Evolutionary conservation across 2,797 vertebrate species (phyloP).

Genomic region (Oreochromis grahami): DNA sequence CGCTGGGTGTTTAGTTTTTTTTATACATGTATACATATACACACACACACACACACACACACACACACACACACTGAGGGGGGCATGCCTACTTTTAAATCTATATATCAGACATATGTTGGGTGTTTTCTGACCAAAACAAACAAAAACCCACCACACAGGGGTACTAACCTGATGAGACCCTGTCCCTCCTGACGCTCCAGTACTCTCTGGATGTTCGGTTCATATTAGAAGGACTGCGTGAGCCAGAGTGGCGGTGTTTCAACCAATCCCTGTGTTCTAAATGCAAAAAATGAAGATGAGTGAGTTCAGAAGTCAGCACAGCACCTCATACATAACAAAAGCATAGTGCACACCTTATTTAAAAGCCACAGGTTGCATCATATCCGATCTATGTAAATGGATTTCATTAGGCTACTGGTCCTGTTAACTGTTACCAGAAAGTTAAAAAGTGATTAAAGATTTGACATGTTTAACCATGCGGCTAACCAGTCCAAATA

Average conservation of each 20-base stretch:
- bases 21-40: no score
- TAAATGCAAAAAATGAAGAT: background rate
- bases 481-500: background rate
- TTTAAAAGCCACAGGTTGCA: background rate
- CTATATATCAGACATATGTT: background rate
- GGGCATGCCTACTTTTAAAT: no score
- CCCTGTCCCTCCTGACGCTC: background rate
- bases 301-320: background rate
- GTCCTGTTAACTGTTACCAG: background rate
- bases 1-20: no score
- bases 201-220: background rate
- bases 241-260: background rate
- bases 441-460: background rate
- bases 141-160: background rate
- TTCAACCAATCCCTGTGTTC: conserved; percentile 5
- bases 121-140: background rate
- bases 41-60: no score
- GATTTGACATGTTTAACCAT: background rate
- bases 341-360: background rate
- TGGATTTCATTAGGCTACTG: accelerated
- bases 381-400: background rate
- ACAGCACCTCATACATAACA: background rate
- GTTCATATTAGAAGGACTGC: background rate
- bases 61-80: no score
- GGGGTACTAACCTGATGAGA: conserved; percentile 13